Percentiles rank a stretch among this genome's conserved stretches.
Evolutionary conservation across 2,113 vertebrate genomes (phyloP).

Genomic region (Rhineura floridana): DNA sequence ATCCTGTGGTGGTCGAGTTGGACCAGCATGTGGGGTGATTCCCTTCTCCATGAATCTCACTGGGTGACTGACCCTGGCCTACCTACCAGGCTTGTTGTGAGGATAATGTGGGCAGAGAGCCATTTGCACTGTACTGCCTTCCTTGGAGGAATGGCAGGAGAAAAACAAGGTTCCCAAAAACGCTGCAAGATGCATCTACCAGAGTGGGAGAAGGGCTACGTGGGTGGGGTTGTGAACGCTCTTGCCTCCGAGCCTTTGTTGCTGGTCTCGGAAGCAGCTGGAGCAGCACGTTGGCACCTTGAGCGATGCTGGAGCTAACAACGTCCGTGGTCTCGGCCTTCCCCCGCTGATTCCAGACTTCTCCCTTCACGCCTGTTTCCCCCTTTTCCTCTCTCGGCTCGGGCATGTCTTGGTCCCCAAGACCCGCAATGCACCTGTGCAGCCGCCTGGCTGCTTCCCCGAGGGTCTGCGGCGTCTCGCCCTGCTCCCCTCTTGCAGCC

Average conservation of each 20-base stretch:
- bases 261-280: neutral
- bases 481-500: neutral
- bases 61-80: neutral
- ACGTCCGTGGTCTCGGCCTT: neutral
- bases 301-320: neutral
- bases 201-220: neutral
- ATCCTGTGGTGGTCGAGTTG: neutral
- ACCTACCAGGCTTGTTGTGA: too few species aligned
- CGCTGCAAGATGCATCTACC: neutral
- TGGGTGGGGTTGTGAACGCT: neutral
- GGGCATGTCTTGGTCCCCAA: neutral
- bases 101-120: too few species aligned
- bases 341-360: neutral
- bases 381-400: too few species aligned
- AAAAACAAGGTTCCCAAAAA: neutral
- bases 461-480: neutral
- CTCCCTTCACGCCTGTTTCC: too few species aligned
- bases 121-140: neutral
- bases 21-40: neutral
- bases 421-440: neutral
- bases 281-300: too few species aligned
- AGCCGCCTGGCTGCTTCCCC: neutral
- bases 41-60: neutral
- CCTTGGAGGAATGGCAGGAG: neutral
- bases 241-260: neutral